Base-by-base conservation (phyloP, 2,113 vertebrate genomes). In the Lota lota region DNA sequence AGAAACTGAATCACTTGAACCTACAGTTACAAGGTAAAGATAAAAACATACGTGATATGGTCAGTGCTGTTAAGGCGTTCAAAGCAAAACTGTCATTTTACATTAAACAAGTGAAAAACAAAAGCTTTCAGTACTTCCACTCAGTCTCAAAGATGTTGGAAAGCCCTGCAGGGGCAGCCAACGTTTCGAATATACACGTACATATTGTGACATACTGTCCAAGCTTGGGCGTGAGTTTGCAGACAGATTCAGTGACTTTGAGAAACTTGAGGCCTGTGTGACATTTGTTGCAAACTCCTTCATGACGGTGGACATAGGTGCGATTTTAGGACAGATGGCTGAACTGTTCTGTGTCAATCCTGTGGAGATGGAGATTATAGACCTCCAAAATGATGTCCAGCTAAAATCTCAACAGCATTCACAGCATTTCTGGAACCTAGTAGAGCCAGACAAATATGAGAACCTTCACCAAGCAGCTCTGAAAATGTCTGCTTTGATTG, bases 1-100 rank as follows among this genome's bases (percentile, higher is more conserved):
- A 54, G 65, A 72, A 82, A 77, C 59, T 78, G 1, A 82, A 83
- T 65, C n/a, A 67, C 15, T 70, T 86, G 76, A 86, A 84, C 67
- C 74, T 75, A 36, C 51, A 86, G 17, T 65, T 82, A 74, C 77
- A 82, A 77, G 82, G 79, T 40, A 82, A 85, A 77, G 64, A 47
- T 40, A 82, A 86, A 47, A 77, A 68, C 58, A 24, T 78, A 22
- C 5, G 2, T 73, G 57, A 78, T 8, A 82, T 79, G 67, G 70
- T 73, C 22, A 73, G 77, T 68, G 51, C 54, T 75, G 17, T 75
- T 62, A 78, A 80, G 20, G 53, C 69, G 74, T 84, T 85, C 63
- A 80, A 81, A 78, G 67, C 72, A 24, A 65, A 75, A 64, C 68
- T 82, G 33, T 61, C 57, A 66, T 79, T 77, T 85, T 83, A 61